Percentiles rank a stretch among this genome's conserved stretches.
phyloP scores from a whole-genome alignment of 1,140 invertebrate genomes.

The Asbolus verrucosus region DNA sequence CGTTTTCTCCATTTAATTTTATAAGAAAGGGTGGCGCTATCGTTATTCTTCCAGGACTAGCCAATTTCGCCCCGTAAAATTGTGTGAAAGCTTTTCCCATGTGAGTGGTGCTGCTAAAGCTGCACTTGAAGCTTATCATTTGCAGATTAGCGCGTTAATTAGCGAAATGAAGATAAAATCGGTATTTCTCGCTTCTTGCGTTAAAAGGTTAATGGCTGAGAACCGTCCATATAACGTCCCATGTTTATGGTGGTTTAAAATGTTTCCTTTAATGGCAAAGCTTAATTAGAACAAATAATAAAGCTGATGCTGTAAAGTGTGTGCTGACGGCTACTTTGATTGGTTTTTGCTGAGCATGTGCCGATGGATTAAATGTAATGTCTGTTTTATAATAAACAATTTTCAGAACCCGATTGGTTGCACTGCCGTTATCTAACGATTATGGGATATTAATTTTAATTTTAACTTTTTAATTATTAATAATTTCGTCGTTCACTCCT shows the following conservation, averaged over 20 bases:
- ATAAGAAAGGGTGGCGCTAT: constrained; percentile 23
- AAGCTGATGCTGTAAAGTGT: constrained; percentile 2
- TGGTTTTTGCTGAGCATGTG: constrained; percentile 10
- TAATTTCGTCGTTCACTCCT: too few relatives aligned
- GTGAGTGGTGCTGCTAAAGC: neutral
- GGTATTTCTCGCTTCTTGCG: neutral
- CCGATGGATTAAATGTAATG: neutral
- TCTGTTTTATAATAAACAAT: neutral
- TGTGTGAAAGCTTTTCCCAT: too few relatives aligned
- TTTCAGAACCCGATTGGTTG: neutral
- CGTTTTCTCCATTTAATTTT: constrained; percentile 17
- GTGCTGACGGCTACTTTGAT: constrained; percentile 12
- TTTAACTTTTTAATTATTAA: too few relatives aligned
- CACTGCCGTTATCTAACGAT: too few relatives aligned
- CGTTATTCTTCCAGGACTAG: neutral
- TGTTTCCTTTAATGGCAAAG: constrained; percentile 36
- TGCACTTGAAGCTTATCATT: neutral
- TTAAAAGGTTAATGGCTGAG: constrained; percentile 17
- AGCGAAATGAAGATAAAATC: constrained; percentile 9
- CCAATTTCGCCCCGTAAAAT: too few relatives aligned
- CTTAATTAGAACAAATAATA: constrained; percentile 25
- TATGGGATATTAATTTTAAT: too few relatives aligned
- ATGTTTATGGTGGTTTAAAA: constrained; percentile 30
- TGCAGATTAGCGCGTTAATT: constrained; percentile 8
- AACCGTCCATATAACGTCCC: constrained; percentile 9